phyloP scores from a whole-genome alignment of 2,797 vertebrate species.

The Podarcis siculus region DNA sequence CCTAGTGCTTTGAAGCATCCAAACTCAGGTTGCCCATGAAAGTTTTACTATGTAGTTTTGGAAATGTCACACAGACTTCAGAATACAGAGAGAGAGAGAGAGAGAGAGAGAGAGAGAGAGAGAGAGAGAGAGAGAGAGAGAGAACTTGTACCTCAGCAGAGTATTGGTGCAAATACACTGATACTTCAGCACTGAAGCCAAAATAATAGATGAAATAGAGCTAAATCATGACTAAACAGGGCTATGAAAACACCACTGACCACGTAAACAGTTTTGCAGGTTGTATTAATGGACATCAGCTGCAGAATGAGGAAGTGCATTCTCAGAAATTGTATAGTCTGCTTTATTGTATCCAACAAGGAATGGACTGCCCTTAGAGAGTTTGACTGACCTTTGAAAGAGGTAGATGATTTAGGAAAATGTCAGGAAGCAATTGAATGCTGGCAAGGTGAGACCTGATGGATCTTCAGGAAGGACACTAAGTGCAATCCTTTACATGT shows the following conservation, averaged over 20 bases:
- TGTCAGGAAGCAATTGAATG: background rate
- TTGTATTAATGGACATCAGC: background rate
- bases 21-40: constrained; percentile 1
- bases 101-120: no score
- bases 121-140: no score
- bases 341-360: background rate
- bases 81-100: no score
- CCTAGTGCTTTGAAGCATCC: constrained; percentile 1
- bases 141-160: background rate
- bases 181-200: background rate
- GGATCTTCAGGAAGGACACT: background rate
- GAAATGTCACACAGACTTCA: background rate
- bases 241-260: background rate
- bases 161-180: background rate
- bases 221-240: background rate
- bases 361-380: background rate
- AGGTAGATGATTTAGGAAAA: background rate
- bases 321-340: background rate
- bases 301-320: background rate
- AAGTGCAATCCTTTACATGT: no score
- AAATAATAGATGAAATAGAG: background rate
- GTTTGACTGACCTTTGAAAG: background rate
- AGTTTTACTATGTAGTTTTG: background rate
- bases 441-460: background rate
- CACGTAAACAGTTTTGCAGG: background rate